These are phyloP conservation scores for Fregata magnificens DNA, from an alignment of 2,113 vertebrate species.

Conservation along the genomic window DNA sequence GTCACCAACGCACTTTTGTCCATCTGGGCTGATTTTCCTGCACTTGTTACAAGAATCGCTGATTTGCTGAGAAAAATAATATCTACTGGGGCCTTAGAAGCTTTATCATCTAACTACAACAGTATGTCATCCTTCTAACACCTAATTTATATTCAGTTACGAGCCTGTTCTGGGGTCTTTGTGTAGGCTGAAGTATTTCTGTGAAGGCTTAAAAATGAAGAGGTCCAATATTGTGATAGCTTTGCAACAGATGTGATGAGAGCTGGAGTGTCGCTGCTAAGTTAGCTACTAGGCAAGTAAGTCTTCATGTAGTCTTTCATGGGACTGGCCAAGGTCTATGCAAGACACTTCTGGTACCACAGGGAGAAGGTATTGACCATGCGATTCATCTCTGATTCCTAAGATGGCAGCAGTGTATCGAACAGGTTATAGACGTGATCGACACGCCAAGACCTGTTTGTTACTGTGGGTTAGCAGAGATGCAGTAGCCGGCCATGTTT, in stretches of 20 bases:
- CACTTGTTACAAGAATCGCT: fast-evolving
- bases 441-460: fast-evolving
- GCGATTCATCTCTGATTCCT: fast-evolving
- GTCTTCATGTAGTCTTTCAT: neutral
- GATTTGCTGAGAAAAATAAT: neutral
- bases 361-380: neutral
- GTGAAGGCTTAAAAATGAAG: neutral
- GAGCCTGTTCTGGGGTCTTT: neutral
- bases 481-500: fast-evolving
- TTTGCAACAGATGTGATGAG: fast-evolving
- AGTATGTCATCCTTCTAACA: neutral
- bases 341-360: neutral
- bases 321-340: neutral
- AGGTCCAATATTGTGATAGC: neutral
- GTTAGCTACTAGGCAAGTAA: neutral
- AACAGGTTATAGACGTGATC: fast-evolving
- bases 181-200: neutral
- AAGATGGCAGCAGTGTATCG: no score
- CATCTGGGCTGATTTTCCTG: neutral
- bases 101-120: neutral
- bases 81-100: neutral
- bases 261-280: neutral
- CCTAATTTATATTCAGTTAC: neutral
- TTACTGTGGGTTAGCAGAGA: no score
- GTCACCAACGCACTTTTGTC: fast-evolving